Evolutionary conservation across 23 tunicate species (phyloP), one percentile per base, ranked within the genome.

Genomic region (Trididemnum nubilum): DNA sequence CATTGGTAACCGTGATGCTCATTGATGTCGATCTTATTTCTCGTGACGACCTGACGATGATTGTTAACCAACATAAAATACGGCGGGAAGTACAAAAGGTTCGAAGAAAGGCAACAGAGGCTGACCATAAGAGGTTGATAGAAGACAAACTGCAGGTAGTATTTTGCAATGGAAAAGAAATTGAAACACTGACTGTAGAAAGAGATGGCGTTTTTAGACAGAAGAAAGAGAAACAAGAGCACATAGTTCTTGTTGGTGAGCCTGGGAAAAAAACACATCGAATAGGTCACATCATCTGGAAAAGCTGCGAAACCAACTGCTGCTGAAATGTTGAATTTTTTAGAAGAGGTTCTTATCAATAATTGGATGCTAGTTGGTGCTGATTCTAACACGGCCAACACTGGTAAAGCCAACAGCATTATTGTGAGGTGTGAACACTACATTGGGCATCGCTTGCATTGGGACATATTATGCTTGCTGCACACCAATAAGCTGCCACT

Each of bases 401-500:
- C 74, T 33, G 74, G 74, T 18, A 69, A 69, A 69, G 39, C 29
- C 39, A 29, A 69, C 26, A 37, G 74, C 3, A 69, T 69, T 12
- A 69, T 69, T 69, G 74, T 37, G 12, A 31, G 19, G 38, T 69
- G 37, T 69, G 74, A 69, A 69, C 74, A 37, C 22, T 24, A 69
- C 38, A 32, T 69, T 69, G 74, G 74, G 18, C 74, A 69, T 34
- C 38, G 74, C 26, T 24, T 69, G 18, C 74, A 69, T 32, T 69
- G 37, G 39, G 22, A 69, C 26, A 69, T 27, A 63, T n/a, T n/a
- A 44, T 32, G 74, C 74, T 32, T 69, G 74, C 26, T 69, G 74
- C 74, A 69, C 26, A 69, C 74, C 74, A 69, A 69, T 69, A n/a
- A 69, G 38, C 74, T 69, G 21, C 74, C 74, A 69, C 26, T 69